These are phyloP conservation scores for Formica aserva DNA, from an alignment of 2,888 invertebrate species.

Conservation along the genomic window DNA sequence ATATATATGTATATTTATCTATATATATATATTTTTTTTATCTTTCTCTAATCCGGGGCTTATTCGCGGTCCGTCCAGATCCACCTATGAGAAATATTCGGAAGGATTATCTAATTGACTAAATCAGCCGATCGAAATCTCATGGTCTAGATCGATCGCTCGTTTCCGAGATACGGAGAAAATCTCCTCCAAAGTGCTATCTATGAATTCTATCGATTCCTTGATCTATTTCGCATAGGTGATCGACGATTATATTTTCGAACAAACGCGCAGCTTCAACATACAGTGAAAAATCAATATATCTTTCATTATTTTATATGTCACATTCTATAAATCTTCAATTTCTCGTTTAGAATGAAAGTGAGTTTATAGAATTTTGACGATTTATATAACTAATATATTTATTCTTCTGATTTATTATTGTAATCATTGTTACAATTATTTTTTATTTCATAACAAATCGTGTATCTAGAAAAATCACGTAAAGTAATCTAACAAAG, in stretches of 20 bases:
- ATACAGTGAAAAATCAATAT: not conserved
- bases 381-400: not conserved
- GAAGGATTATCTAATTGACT: constrained; percentile 67
- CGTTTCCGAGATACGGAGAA: constrained; percentile 25
- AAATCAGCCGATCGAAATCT: constrained; percentile 33
- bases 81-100: constrained; percentile 33
- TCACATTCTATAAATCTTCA: not conserved
- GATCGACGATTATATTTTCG: constrained; percentile 26
- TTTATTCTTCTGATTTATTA: not conserved
- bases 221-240: constrained; percentile 36
- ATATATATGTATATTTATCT: constrained; percentile 48
- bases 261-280: constrained; percentile 33
- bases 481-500: not conserved
- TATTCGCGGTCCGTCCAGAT: not conserved
- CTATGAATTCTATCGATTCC: constrained; percentile 51
- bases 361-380: not conserved
- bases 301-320: not conserved
- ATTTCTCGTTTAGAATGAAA: not conserved
- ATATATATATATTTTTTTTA: constrained; percentile 38
- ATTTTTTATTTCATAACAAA: not conserved
- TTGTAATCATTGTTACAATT: not conserved
- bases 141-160: not conserved
- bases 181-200: constrained; percentile 6
- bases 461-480: not conserved
- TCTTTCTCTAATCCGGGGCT: constrained; percentile 17